Percentiles rank a stretch among this genome's conserved stretches.
These are phyloP conservation scores for Heliangelus exortis DNA, from an alignment of 2,797 vertebrate genomes.

Conservation along the genomic window DNA sequence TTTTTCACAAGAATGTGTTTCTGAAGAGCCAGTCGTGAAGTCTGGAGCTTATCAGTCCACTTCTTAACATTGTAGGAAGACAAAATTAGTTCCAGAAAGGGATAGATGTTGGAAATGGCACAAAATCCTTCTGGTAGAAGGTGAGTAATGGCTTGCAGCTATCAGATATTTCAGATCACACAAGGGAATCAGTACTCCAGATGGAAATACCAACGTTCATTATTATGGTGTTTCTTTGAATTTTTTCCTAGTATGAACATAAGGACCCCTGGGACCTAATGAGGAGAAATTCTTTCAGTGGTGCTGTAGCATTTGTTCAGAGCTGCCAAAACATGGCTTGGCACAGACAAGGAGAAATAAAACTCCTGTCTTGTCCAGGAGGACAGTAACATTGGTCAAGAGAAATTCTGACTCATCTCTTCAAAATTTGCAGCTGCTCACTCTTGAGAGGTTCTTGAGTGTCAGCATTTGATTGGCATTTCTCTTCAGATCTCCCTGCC, in stretches of 20 bases:
- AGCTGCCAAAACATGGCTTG: neutral
- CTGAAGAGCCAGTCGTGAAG: neutral
- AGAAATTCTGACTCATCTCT: neutral
- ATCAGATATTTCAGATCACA: constrained; percentile 5
- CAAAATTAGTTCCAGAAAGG: constrained; percentile 51
- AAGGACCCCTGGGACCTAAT: neutral
- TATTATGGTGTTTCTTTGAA: neutral
- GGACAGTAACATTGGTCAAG: neutral
- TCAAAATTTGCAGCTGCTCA: neutral
- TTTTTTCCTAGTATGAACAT: neutral
- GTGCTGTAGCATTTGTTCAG: neutral
- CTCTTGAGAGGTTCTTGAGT: neutral
- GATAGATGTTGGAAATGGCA: constrained; percentile 1
- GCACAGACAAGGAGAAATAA: neutral
- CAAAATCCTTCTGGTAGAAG: constrained; percentile 11
- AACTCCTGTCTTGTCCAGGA: neutral
- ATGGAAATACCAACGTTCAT: neutral
- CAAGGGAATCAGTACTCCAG: neutral
- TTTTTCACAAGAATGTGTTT: constrained; percentile 22
- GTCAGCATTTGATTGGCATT: neutral
- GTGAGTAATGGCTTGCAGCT: constrained; percentile 21
- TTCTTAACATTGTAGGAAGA: neutral
- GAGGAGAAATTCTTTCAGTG: neutral
- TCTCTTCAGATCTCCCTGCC: neutral
- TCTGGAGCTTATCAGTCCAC: constrained; percentile 48